Base-by-base conservation (phyloP, 2,113 vertebrate genomes). In the Vidua macroura region DNA sequence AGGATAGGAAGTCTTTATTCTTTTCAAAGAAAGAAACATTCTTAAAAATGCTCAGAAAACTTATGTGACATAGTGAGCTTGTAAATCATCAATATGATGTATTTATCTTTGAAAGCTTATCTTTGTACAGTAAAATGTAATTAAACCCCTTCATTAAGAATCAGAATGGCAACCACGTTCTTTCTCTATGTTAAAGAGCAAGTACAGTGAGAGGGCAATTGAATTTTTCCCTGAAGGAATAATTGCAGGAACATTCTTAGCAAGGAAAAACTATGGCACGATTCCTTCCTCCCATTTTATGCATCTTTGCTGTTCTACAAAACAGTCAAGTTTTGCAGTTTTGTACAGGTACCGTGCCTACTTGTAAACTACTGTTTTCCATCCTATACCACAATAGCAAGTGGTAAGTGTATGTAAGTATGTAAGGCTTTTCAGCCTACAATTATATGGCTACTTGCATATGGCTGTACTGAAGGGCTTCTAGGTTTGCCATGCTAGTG, bases 331-430 rank as follows among this genome's bases (percentile, higher is more conserved):
- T 75, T 62, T 41, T 66, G 35, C 60, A 30, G 13, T 66, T 51
- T 83, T 1, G 7, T 24, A 10, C 27, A n/a, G 25, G 8, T 33
- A n/a, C 37, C 0, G 0, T 37, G 35, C 18, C 14, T 27, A 5
- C 13, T 37, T 74, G 43, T 83, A 16, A 69, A 41, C 7, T 37
- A 18, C 43, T 23, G 6, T 53, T 43, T 80, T 83, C 27, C 22
- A 27, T 72, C 23, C 23, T 43, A 10, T 4, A 4, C 19, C 41
- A 52, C 28, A 18, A 9, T 2, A 53, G 4, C 31, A 49, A 21
- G 35, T 11, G 4, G 2, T 52, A 39, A 28, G 9, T 25, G 30
- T 66, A 0, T n/a, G n/a, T 14, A 43, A 43, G 41, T 43, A 43
- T 43, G 41, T 43, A 43, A 43, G 14, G 41, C 41, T 80, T 90